These are phyloP conservation scores for Thaumatotibia leucotreta DNA, from an alignment of 1,140 invertebrate genomes.

Conservation along the genomic window DNA sequence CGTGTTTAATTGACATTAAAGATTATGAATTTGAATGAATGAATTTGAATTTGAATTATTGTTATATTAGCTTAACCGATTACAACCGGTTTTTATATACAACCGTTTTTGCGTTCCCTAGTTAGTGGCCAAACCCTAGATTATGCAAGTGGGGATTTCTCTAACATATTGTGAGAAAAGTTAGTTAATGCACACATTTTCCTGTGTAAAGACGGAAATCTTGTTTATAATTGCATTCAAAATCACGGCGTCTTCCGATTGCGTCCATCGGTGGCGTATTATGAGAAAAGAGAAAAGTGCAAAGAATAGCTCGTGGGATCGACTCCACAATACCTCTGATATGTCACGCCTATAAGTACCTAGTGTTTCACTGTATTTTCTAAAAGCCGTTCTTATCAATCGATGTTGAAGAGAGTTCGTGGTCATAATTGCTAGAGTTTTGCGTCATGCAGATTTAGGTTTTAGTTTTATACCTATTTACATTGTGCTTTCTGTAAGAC, in stretches of 20 bases:
- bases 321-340: slow-evolving; percentile 48
- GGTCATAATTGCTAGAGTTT: no score
- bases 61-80: no score
- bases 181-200: background rate
- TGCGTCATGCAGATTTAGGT: no score
- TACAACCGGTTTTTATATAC: no score
- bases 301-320: slow-evolving; percentile 65
- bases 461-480: no score
- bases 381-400: slow-evolving; percentile 26
- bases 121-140: no score
- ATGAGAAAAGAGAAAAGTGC: slow-evolving; percentile 71
- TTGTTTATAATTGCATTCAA: slow-evolving; percentile 31
- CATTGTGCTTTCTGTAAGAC: no score
- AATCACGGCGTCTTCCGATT: slow-evolving; percentile 41
- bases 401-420: background rate
- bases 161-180: background rate
- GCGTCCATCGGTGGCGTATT: slow-evolving; percentile 35
- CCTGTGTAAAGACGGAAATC: background rate
- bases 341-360: slow-evolving; percentile 48
- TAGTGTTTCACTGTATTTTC: slow-evolving; percentile 61
- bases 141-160: no score
- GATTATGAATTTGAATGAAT: no score
- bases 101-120: no score
- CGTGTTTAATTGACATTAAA: no score
- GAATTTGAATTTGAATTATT: no score